Percentiles rank a stretch among this genome's conserved stretches.
Evolutionary conservation across 2,888 invertebrate species (phyloP).

Genomic region (Stratiomys singularior): DNA sequence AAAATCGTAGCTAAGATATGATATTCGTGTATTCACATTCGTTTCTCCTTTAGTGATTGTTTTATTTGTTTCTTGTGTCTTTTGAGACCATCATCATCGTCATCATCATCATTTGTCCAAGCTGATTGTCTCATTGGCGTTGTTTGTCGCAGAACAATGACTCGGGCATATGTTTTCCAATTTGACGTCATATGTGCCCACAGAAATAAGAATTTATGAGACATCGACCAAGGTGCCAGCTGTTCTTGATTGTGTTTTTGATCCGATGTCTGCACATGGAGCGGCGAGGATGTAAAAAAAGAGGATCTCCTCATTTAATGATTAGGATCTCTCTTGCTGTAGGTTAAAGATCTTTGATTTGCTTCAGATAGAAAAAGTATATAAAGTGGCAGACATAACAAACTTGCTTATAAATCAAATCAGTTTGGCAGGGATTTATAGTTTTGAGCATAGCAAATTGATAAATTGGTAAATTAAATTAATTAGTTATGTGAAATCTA

Average conservation of each 20-base stretch:
- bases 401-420: no score
- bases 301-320: not conserved
- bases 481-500: no score
- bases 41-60: not conserved
- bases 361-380: not conserved
- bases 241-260: constrained; percentile 43
- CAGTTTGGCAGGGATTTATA: no score
- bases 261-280: not conserved
- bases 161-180: constrained; percentile 43
- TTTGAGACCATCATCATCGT: not conserved
- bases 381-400: no score
- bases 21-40: not conserved
- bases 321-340: not conserved
- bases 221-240: constrained; percentile 42
- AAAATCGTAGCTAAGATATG: constrained; percentile 14
- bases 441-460: no score
- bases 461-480: no score
- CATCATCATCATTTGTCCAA: constrained; percentile 42
- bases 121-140: constrained; percentile 23
- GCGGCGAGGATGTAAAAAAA: not conserved
- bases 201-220: constrained; percentile 46
- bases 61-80: constrained; percentile 23
- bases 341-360: constrained; percentile 4
- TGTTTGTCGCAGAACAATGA: constrained; percentile 42
- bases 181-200: constrained; percentile 44